These are phyloP conservation scores for Clarias macrocephalus DNA, from an alignment of 2,113 vertebrate species.

Conservation along the genomic window DNA sequence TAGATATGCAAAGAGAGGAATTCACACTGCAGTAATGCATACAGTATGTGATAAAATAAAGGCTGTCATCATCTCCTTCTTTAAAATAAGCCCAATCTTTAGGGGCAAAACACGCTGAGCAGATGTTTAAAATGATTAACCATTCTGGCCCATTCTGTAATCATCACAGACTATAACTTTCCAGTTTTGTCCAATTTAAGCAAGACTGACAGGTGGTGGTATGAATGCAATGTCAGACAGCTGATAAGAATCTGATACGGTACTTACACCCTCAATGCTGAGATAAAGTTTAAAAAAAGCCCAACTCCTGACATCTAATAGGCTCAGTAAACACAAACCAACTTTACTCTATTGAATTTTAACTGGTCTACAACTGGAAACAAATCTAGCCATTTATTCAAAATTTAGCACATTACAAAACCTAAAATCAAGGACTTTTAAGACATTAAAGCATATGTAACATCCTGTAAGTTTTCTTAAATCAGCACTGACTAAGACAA, in stretches of 20 bases:
- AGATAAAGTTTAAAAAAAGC: neutral
- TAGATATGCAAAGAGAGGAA: too few species aligned
- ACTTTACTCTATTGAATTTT: neutral
- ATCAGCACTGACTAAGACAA: neutral
- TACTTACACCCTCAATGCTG: neutral
- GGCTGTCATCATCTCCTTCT: too few species aligned
- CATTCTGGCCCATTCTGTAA: neutral
- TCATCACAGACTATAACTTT: neutral
- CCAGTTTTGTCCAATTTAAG: neutral
- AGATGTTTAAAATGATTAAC: neutral
- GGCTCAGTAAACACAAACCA: neutral
- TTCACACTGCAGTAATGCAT: too few species aligned
- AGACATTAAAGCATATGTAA: neutral
- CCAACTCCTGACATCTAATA: neutral
- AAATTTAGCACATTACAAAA: neutral
- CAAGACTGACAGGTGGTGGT: neutral
- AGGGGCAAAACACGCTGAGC: neutral
- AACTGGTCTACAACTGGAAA: neutral
- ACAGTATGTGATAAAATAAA: too few species aligned
- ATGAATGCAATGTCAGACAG: neutral
- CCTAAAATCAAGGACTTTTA: neutral
- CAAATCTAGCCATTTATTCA: neutral
- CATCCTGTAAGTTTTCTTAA: neutral
- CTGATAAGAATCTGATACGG: neutral
- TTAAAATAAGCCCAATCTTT: slow-evolving; percentile 3